A percentile compares a stretch with the other conserved stretches of the same genome.
These are phyloP conservation scores for Gorsachius goisagi DNA, from an alignment of 2,113 vertebrate genomes.

Conservation along the genomic window DNA sequence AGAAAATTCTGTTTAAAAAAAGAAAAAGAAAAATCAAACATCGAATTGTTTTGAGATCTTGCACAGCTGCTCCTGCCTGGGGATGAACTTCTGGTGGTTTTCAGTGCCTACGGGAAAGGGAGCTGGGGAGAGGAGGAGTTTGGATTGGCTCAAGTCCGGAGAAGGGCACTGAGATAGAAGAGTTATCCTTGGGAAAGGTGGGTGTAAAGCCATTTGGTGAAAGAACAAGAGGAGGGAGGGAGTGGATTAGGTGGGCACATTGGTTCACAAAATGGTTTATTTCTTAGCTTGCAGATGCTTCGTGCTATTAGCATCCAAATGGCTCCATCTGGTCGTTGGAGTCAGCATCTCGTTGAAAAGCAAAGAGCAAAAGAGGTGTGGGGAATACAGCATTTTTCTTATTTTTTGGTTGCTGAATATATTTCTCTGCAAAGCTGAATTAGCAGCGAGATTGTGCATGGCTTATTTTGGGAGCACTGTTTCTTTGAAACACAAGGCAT, in stretches of 20 bases:
- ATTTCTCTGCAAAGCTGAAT: neutral
- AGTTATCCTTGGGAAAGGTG: neutral
- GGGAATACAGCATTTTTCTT: neutral
- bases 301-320: neutral
- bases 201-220: neutral
- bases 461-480: neutral
- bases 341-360: neutral
- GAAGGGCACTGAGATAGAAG: neutral
- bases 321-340: neutral
- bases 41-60: neutral
- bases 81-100: rapidly evolving
- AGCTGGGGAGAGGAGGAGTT: neutral
- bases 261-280: neutral
- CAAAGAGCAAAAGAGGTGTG: neutral
- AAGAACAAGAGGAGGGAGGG: neutral
- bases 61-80: neutral
- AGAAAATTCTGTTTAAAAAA: neutral
- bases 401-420: neutral
- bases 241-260: neutral
- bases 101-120: neutral
- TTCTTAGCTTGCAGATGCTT: neutral
- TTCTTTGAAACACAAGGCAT: neutral
- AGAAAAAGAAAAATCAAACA: neutral
- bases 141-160: neutral
- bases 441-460: rapidly evolving